phyloP scores from a whole-genome alignment of 1,140 invertebrate genomes.

The Luehdorfia chinensis region DNA sequence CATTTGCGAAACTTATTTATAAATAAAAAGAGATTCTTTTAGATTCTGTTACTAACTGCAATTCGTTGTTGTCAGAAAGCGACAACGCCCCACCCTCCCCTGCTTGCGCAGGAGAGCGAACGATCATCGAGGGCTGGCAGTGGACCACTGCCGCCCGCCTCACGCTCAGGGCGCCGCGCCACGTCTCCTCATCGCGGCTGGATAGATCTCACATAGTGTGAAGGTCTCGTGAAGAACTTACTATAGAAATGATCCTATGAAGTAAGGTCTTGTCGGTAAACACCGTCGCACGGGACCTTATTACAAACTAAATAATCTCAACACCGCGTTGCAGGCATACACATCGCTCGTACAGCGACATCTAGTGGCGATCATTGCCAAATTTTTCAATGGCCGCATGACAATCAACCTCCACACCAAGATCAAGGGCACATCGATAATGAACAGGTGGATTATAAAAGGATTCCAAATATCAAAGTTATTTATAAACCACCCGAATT shows the following conservation, averaged over 20 bases:
- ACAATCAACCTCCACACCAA: too few species aligned
- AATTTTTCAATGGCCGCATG: too few species aligned
- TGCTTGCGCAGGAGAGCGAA: conserved; percentile 16
- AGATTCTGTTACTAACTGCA: too few species aligned
- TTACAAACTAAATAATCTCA: conserved; percentile 21
- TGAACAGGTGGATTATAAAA: too few species aligned
- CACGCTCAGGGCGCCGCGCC: conserved; percentile 35
- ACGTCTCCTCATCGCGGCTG: conserved; percentile 26
- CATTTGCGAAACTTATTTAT: too few species aligned
- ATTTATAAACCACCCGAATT: too few species aligned
- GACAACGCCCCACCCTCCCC: conserved; percentile 21
- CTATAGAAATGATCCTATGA: conserved; percentile 43
- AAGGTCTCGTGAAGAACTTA: conserved; percentile 30
- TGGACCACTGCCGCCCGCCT: conserved; percentile 25
- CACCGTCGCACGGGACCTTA: background rate
- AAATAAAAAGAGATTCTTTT: too few species aligned
- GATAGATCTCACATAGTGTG: conserved; percentile 25
- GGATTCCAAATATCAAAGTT: too few species aligned
- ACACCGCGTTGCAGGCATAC: conserved; percentile 19
- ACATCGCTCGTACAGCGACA: too few species aligned
- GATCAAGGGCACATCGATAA: too few species aligned
- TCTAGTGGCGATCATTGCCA: too few species aligned
- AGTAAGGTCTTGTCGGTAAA: conserved; percentile 30
- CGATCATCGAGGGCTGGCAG: conserved; percentile 41
- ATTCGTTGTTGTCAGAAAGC: too few species aligned